These are phyloP conservation scores for Heliconius cydno DNA, from an alignment of 2,888 invertebrate genomes.

Conservation along the genomic window DNA sequence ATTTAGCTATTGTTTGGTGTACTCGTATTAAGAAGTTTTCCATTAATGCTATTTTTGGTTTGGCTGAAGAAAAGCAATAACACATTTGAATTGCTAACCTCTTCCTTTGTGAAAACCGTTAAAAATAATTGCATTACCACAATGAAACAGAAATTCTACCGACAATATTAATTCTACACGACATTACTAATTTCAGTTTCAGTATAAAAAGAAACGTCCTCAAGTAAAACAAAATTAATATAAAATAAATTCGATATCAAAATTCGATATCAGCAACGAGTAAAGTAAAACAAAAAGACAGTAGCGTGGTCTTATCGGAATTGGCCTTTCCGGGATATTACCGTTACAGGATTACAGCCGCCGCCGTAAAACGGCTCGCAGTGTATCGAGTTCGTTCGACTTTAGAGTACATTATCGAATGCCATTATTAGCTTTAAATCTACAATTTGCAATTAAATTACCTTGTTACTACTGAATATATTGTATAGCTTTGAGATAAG, in stretches of 20 bases:
- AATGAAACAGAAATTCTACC: no score
- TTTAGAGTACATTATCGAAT: slow-evolving; percentile 21
- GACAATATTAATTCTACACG: no score
- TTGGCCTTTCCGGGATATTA: slow-evolving; percentile 49
- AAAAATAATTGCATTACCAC: no score
- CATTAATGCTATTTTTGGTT: no score
- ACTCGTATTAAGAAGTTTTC: no score
- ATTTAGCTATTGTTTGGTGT: no score
- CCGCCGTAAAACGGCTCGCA: slow-evolving; percentile 44
- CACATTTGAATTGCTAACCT: no score
- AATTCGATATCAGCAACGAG: slow-evolving; percentile 44
- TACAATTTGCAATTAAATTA: slow-evolving; percentile 19
- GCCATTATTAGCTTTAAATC: slow-evolving; percentile 9
- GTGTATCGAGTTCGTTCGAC: slow-evolving; percentile 28
- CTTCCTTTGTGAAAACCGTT: no score
- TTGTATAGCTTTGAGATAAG: background rate
- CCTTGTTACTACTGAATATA: background rate
- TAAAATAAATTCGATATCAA: slow-evolving; percentile 30
- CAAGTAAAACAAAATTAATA: background rate
- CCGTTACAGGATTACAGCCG: slow-evolving; percentile 57
- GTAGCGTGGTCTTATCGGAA: slow-evolving; percentile 54
- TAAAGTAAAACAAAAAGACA: slow-evolving; percentile 47
- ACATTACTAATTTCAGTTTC: no score
- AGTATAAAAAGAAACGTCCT: no score
- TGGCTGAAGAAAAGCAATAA: no score